Evolutionary conservation across 2,113 vertebrate species (phyloP).

Genomic region (Vanacampus margaritifer): DNA sequence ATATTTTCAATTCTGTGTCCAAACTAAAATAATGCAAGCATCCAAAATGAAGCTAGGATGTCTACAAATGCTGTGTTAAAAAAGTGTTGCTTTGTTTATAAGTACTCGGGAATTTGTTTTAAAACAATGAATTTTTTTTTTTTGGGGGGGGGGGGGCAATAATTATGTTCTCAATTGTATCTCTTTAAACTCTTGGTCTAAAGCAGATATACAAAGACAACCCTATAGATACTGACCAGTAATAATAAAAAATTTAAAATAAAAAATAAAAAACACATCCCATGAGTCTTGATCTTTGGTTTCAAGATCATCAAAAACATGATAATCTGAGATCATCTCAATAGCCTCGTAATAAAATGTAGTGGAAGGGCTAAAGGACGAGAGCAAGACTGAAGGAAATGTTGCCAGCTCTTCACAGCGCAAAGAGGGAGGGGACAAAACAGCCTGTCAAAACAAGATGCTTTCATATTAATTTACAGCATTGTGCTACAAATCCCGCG

Average conservation of each 20-base stretch:
- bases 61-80: too few species aligned
- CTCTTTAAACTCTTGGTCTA: too few species aligned
- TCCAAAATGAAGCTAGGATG: too few species aligned
- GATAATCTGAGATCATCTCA: neutral
- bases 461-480: conserved; percentile 48
- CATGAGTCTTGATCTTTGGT: neutral
- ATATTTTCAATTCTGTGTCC: too few species aligned
- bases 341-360: conserved; percentile 3
- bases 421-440: conserved; percentile 36
- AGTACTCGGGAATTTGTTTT: too few species aligned
- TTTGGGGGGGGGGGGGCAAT: too few species aligned
- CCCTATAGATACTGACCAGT: neutral
- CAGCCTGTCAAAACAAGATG: conserved; percentile 61
- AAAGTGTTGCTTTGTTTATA: too few species aligned
- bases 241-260: neutral
- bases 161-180: too few species aligned
- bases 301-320: conserved; percentile 1
- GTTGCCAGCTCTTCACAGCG: conserved; percentile 23
- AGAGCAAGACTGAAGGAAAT: conserved; percentile 19
- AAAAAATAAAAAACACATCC: neutral
- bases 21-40: too few species aligned
- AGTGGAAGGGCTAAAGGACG: neutral
- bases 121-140: too few species aligned
- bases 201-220: too few species aligned
- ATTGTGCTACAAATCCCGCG: conserved; percentile 52